Evolutionary conservation across 1,140 invertebrate species (phyloP).

Genomic region (Bicyclus anynana): DNA sequence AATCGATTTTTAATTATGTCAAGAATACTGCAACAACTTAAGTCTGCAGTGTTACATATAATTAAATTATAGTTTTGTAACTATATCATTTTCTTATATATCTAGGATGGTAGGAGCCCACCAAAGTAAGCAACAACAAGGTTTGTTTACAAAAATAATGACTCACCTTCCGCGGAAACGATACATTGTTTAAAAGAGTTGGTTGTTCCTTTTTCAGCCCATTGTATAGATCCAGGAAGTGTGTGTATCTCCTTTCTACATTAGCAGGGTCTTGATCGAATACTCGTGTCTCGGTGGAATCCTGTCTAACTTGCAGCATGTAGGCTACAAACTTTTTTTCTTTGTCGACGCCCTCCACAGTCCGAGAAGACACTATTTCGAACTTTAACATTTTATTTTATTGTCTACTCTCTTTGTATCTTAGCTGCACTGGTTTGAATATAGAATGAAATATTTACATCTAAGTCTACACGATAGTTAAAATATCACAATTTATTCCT

Average conservation of each 20-base stretch:
- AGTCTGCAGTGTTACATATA: not conserved
- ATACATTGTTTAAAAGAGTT: slow-evolving; percentile 75
- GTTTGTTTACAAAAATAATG: slow-evolving; percentile 25
- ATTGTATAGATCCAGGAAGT: slow-evolving; percentile 84
- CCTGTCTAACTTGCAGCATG: slow-evolving; percentile 78
- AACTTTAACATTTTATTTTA: slow-evolving; percentile 67
- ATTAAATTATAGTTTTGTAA: not conserved
- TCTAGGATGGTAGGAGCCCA: not conserved
- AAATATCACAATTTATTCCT: not conserved
- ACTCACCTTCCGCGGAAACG: slow-evolving; percentile 85
- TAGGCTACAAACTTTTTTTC: slow-evolving; percentile 82
- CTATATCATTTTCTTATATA: not conserved
- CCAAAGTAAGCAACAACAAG: slow-evolving; percentile 3
- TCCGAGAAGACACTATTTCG: slow-evolving; percentile 65
- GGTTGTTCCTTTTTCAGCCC: slow-evolving; percentile 80
- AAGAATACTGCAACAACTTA: not conserved
- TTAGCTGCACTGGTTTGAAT: not conserved
- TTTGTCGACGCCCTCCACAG: slow-evolving; percentile 63
- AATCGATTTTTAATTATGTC: not conserved
- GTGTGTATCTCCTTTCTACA: slow-evolving; percentile 86
- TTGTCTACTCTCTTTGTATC: slow-evolving; percentile 3
- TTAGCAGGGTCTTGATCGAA: slow-evolving; percentile 79
- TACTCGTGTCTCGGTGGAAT: slow-evolving; percentile 52
- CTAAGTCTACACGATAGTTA: not conserved
- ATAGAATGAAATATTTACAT: not conserved